These are phyloP conservation scores for Acanthosoma haemorrhoidale DNA, from an alignment of 2,888 invertebrate species.

Conservation along the genomic window DNA sequence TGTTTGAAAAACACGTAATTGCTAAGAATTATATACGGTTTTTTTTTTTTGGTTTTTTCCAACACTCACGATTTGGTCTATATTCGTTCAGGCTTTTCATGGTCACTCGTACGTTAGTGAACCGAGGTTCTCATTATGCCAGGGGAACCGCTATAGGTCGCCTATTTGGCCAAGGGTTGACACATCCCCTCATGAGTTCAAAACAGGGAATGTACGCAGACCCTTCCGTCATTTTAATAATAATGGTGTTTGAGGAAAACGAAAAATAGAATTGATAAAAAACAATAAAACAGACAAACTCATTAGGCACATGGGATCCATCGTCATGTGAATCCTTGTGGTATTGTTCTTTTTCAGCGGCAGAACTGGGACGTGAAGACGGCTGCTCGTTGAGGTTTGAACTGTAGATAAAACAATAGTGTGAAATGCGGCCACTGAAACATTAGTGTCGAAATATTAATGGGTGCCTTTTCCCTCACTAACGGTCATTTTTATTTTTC, in stretches of 20 bases:
- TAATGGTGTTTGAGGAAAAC: neutral
- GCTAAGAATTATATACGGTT: too few relatives aligned
- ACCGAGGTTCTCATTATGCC: too few relatives aligned
- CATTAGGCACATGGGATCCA: neutral
- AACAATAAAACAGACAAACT: neutral
- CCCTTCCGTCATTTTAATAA: too few relatives aligned
- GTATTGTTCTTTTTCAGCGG: constrained; percentile 6
- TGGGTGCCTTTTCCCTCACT: neutral
- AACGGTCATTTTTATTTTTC: constrained; percentile 6
- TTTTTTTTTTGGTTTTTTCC: too few relatives aligned
- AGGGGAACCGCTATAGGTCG: too few relatives aligned
- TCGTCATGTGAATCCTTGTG: constrained; percentile 13
- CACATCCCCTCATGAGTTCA: too few relatives aligned
- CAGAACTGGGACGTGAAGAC: constrained; percentile 16
- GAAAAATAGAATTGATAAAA: neutral
- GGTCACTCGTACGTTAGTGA: too few relatives aligned
- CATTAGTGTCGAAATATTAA: constrained; percentile 13
- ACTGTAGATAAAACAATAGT: constrained; percentile 21
- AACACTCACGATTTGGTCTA: too few relatives aligned
- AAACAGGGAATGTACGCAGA: too few relatives aligned
- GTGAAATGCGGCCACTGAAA: constrained; percentile 19
- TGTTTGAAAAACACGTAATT: too few relatives aligned
- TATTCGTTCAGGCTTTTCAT: too few relatives aligned
- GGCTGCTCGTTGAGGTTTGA: neutral
- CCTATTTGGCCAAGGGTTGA: too few relatives aligned